Conservation (phyloP, 2,888 invertebrate species). For the Campaea margaritaria region DNA sequence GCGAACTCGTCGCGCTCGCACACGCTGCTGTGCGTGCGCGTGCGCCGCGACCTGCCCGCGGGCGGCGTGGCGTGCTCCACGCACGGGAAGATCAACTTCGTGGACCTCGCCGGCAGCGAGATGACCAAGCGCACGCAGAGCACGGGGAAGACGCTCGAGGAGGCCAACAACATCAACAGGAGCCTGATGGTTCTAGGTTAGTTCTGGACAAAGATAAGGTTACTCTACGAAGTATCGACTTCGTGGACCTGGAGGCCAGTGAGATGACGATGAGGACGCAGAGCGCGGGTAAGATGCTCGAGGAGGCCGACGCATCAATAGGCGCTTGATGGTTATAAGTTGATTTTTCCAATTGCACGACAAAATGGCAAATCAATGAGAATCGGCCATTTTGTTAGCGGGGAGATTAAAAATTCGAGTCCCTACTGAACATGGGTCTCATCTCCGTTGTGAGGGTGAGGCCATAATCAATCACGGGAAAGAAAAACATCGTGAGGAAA, state of each 20-base stretch:
- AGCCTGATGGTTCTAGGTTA: slow-evolving; percentile 96
- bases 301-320: no score
- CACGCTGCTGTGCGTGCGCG: slow-evolving; percentile 95
- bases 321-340: no score
- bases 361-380: no score
- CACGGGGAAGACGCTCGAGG: slow-evolving; percentile 94
- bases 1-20: slow-evolving; percentile 97
- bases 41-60: slow-evolving; percentile 93
- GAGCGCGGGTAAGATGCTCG: not conserved
- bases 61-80: slow-evolving; percentile 94
- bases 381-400: no score
- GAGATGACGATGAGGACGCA: not conserved
- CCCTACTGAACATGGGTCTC: no score
- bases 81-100: slow-evolving; percentile 97
- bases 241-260: not conserved
- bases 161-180: slow-evolving; percentile 98
- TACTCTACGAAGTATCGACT: not conserved
- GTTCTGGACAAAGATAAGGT: slow-evolving; percentile 36
- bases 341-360: no score
- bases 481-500: no score
- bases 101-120: slow-evolving; percentile 98
- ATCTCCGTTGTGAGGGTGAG: no score
- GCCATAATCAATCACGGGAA: no score
- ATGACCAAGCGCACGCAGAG: slow-evolving; percentile 96
- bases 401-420: no score